phyloP scores from a whole-genome alignment of 2,113 vertebrate species.

The Piaya cayana region DNA sequence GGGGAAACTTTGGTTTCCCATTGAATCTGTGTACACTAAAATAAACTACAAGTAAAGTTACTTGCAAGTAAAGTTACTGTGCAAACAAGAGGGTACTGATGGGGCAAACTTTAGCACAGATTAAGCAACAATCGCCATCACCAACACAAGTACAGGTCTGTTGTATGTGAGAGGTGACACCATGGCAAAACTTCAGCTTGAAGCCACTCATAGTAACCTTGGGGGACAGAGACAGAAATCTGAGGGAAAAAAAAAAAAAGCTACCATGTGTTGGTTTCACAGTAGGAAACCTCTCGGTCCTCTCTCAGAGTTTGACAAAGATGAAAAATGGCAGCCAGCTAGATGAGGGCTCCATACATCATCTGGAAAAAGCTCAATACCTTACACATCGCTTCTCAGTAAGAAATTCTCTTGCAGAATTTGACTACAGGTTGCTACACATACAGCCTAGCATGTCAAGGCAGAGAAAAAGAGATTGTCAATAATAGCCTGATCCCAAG shows the following conservation, averaged over 20 bases:
- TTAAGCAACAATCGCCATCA: neutral
- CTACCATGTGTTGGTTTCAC: neutral
- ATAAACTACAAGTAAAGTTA: neutral
- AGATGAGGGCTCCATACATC: conserved; percentile 17
- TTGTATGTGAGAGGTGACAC: neutral
- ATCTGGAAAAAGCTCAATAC: conserved; percentile 28
- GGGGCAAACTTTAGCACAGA: neutral
- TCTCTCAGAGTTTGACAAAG: neutral
- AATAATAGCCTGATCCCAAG: neutral
- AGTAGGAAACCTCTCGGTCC: neutral
- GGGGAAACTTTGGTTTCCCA: neutral
- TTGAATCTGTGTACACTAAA: neutral
- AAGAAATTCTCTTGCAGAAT: neutral
- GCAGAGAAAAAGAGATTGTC: neutral
- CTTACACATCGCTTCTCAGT: neutral
- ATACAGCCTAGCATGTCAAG: neutral
- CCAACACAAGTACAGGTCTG: neutral
- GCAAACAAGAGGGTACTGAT: neutral
- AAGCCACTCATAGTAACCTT: neutral
- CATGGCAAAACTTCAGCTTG: neutral
- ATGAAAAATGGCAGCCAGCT: conserved; percentile 10
- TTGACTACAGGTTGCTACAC: neutral
- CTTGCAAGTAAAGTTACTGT: no score
- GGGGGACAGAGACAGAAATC: neutral
- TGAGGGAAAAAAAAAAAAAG: conserved; percentile 1